Evolutionary conservation across 2,113 vertebrate species (phyloP).

Genomic region (Mola mola): DNA sequence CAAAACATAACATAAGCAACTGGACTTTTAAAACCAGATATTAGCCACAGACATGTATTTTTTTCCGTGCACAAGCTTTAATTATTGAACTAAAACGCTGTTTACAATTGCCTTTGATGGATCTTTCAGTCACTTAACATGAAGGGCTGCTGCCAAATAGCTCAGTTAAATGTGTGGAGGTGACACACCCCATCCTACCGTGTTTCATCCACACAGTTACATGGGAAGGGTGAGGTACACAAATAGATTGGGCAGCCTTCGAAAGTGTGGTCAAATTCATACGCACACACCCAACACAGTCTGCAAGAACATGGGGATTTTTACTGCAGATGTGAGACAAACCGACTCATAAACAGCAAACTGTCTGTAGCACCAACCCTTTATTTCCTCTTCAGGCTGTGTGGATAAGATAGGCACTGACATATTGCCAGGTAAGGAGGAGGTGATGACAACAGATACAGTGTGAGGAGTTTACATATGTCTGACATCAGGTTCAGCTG

Average conservation of each 20-base stretch:
- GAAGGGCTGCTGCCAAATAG: constrained; percentile 53
- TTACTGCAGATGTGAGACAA: constrained; percentile 52
- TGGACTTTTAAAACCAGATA: no score
- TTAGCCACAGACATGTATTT: no score
- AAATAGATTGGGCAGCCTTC: constrained; percentile 75
- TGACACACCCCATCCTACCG: constrained; percentile 46
- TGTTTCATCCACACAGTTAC: constrained; percentile 59
- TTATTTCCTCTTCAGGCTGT: constrained; percentile 19
- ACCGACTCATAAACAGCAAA: constrained; percentile 40
- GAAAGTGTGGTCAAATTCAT: constrained; percentile 67
- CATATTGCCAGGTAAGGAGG: constrained; percentile 38
- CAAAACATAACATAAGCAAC: constrained; percentile 43
- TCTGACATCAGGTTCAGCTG: constrained; percentile 24
- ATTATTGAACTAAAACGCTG: constrained; percentile 23
- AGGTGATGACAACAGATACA: constrained; percentile 33
- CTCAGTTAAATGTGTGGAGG: constrained; percentile 36
- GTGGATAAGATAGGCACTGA: constrained; percentile 27
- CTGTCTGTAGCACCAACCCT: constrained; percentile 12
- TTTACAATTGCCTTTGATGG: constrained; percentile 52
- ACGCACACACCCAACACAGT: constrained; percentile 71
- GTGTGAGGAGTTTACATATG: constrained; percentile 25
- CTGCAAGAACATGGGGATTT: constrained; percentile 48
- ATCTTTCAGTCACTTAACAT: constrained; percentile 47
- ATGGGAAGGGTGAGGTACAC: constrained; percentile 70
- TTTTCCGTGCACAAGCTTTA: constrained; percentile 25